phyloP scores from a whole-genome alignment of 2,113 vertebrate species.

The Zosterops pallidus region DNA sequence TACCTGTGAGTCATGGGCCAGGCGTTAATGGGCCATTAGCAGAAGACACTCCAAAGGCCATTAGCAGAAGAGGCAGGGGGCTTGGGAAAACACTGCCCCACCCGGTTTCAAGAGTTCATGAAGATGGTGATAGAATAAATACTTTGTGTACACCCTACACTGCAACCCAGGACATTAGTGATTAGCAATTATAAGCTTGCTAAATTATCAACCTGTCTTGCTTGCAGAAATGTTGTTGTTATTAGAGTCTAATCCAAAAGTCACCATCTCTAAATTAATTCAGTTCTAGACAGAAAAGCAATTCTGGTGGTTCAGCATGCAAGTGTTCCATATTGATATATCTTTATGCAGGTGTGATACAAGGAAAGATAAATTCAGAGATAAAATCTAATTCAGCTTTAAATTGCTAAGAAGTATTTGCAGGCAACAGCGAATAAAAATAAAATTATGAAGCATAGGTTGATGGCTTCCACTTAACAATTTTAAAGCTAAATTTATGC shows the following conservation, averaged over 20 bases:
- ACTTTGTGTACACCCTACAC: too few relatives aligned
- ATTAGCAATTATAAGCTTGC: too few relatives aligned
- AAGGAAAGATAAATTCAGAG: background rate
- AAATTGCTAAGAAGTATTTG: background rate
- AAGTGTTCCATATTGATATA: background rate
- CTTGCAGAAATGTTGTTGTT: too few relatives aligned
- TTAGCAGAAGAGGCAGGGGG: too few relatives aligned
- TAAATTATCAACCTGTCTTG: too few relatives aligned
- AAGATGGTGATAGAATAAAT: too few relatives aligned
- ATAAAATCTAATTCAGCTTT: background rate
- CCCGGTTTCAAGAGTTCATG: too few relatives aligned
- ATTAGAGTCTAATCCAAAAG: background rate
- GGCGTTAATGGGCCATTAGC: too few relatives aligned
- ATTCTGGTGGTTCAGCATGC: background rate
- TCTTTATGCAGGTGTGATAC: background rate
- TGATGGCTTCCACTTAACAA: background rate
- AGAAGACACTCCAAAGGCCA: too few relatives aligned
- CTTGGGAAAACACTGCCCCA: too few relatives aligned
- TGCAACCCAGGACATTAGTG: too few relatives aligned
- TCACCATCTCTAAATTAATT: background rate
- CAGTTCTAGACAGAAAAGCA: background rate
- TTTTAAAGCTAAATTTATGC: slow-evolving; percentile 37
- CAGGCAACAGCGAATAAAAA: background rate
- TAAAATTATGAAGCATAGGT: background rate
- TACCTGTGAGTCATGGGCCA: too few relatives aligned